A percentile compares a stretch with the other conserved stretches of the same genome.
phyloP scores from a whole-genome alignment of 2,888 invertebrate species.

The Homarus gammarus region DNA sequence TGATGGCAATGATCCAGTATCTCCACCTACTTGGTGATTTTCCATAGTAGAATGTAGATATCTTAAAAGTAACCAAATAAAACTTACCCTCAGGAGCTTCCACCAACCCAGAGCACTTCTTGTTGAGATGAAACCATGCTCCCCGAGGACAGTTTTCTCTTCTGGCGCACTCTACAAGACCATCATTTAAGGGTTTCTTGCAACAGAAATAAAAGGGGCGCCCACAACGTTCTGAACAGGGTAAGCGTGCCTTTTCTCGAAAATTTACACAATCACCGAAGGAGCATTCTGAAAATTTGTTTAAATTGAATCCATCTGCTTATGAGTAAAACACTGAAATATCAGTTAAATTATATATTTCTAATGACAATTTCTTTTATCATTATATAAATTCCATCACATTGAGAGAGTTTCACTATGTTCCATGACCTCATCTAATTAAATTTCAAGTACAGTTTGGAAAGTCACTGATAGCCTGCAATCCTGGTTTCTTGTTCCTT shows the following conservation, averaged over 20 bases:
- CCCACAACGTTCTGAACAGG: conserved; percentile 55
- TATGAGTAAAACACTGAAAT: neutral
- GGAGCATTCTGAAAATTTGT: conserved; percentile 40
- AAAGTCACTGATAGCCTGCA: too few relatives aligned
- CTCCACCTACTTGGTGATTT: too few relatives aligned
- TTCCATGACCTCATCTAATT: too few relatives aligned
- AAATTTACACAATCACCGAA: conserved; percentile 63
- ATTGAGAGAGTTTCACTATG: too few relatives aligned
- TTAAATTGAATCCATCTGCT: neutral
- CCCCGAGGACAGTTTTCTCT: conserved; percentile 57
- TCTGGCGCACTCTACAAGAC: conserved; percentile 54
- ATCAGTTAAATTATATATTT: neutral
- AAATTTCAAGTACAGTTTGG: too few relatives aligned
- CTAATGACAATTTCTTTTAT: neutral
- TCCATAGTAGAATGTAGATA: too few relatives aligned
- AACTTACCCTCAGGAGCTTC: conserved; percentile 61
- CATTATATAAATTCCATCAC: too few relatives aligned
- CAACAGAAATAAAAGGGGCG: conserved; percentile 62
- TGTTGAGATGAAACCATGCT: conserved; percentile 63
- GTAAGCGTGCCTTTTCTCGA: conserved; percentile 32
- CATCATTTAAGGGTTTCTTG: conserved; percentile 48
- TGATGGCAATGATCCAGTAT: too few relatives aligned
- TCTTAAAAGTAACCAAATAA: too few relatives aligned
- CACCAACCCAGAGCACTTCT: conserved; percentile 52
- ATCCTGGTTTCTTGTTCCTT: too few relatives aligned